phyloP scores from a whole-genome alignment of 2,888 invertebrate species.

The Helobdella robusta region DNA sequence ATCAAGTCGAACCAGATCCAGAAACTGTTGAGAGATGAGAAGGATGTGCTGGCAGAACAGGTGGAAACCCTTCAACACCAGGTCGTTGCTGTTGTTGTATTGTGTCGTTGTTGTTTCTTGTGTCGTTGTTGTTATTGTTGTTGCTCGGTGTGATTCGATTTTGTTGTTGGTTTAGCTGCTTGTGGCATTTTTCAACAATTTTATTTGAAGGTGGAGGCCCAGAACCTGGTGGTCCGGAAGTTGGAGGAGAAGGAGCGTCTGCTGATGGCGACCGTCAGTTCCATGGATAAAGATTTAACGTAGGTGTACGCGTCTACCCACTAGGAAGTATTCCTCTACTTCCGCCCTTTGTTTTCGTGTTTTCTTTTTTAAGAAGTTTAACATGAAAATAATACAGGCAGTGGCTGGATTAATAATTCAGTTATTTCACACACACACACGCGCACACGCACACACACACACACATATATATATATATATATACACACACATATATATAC shows the following conservation, averaged over 20 bases:
- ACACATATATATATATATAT: not conserved
- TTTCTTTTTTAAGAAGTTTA: not conserved
- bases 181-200: too few species aligned
- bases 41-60: conserved; percentile 81
- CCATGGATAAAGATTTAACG: conserved; percentile 76
- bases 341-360: not conserved
- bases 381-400: not conserved
- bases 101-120: too few species aligned
- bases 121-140: not conserved
- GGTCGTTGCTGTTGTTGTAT: conserved; percentile 53
- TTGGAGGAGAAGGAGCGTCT: conserved; percentile 90
- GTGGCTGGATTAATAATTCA: too few species aligned
- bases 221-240: conserved; percentile 82
- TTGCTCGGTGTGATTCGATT: not conserved
- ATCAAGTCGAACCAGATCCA: conserved; percentile 73
- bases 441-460: not conserved
- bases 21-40: conserved; percentile 84
- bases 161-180: not conserved
- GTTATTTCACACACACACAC: not conserved
- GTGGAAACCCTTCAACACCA: conserved; percentile 61
- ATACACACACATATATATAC: not conserved
- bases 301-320: too few species aligned
- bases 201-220: conserved; percentile 80
- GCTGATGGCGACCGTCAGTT: conserved; percentile 78
- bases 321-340: not conserved